phyloP scores from a whole-genome alignment of 2,113 vertebrate genomes.

The mouse (Mus musculus) region DNA sequence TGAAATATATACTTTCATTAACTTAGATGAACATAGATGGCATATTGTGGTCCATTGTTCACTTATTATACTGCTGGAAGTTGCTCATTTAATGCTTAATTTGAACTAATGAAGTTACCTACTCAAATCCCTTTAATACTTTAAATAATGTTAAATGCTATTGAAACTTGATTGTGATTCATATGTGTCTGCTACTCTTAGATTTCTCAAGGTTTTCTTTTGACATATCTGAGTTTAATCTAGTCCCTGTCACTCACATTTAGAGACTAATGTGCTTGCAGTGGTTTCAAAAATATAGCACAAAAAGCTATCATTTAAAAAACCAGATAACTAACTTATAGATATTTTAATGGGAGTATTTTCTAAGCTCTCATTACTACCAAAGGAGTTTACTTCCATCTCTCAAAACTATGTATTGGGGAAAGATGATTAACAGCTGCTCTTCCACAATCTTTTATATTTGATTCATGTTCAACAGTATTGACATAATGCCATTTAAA shows the following conservation, averaged over 20 bases:
- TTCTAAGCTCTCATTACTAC: background rate
- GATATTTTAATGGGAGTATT: constrained; percentile 26
- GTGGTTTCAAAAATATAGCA: background rate
- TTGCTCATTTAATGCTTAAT: background rate
- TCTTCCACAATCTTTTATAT: background rate
- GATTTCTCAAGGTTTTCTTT: background rate
- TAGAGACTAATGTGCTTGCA: background rate
- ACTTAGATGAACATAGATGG: background rate
- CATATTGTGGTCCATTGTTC: background rate
- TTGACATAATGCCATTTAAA: background rate
- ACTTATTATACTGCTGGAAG: background rate
- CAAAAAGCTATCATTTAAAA: background rate
- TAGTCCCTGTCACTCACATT: background rate
- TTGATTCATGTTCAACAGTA: background rate
- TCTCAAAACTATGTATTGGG: background rate
- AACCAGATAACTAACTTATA: background rate
- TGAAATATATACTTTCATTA: background rate
- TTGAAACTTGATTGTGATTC: background rate
- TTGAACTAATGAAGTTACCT: constrained; percentile 1
- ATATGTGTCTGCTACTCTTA: background rate
- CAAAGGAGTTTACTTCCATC: background rate
- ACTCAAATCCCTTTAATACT: background rate
- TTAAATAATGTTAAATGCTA: background rate
- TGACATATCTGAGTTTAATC: background rate
- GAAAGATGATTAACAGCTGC: background rate